Percentiles rank a stretch among this genome's conserved stretches.
phyloP scores from a whole-genome alignment of 1,140 invertebrate species.

The Hycleus cichorii region DNA sequence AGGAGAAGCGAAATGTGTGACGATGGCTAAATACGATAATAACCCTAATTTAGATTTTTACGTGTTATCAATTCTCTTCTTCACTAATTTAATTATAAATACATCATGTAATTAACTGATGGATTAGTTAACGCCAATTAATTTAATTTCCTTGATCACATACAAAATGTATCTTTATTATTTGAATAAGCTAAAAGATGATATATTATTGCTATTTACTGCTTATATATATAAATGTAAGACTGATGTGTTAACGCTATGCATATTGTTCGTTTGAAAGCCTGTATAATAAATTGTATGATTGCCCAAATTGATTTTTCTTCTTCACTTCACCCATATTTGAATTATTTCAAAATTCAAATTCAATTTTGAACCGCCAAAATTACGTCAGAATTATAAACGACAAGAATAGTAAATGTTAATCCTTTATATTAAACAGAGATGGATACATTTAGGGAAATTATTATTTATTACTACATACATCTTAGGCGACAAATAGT shows the following conservation, averaged over 20 bases:
- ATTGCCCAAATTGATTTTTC: slow-evolving; percentile 18
- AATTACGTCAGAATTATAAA: too few species aligned
- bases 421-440: too few species aligned
- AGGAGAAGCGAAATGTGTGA: slow-evolving; percentile 11
- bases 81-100: too few species aligned
- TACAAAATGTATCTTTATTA: slow-evolving; percentile 10
- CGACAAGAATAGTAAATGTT: too few species aligned
- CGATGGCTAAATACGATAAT: slow-evolving; percentile 11
- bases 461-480: too few species aligned
- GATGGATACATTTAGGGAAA: too few species aligned
- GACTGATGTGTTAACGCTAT: slow-evolving; percentile 36
- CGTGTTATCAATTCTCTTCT: too few species aligned
- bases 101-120: too few species aligned
- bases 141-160: slow-evolving; percentile 17
- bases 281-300: slow-evolving; percentile 35
- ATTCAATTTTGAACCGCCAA: too few species aligned
- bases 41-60: slow-evolving; percentile 21
- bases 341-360: too few species aligned
- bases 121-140: not conserved
- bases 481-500: too few species aligned
- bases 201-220: slow-evolving; percentile 30
- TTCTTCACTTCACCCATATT: too few species aligned
- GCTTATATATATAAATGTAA: slow-evolving; percentile 35
- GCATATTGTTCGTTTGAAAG: slow-evolving; percentile 32
- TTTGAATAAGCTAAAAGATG: slow-evolving; percentile 18